Percentiles rank a stretch among this genome's conserved stretches.
phyloP scores from a whole-genome alignment of 2,113 vertebrate genomes.

The Sylvilagus bachmani region DNA sequence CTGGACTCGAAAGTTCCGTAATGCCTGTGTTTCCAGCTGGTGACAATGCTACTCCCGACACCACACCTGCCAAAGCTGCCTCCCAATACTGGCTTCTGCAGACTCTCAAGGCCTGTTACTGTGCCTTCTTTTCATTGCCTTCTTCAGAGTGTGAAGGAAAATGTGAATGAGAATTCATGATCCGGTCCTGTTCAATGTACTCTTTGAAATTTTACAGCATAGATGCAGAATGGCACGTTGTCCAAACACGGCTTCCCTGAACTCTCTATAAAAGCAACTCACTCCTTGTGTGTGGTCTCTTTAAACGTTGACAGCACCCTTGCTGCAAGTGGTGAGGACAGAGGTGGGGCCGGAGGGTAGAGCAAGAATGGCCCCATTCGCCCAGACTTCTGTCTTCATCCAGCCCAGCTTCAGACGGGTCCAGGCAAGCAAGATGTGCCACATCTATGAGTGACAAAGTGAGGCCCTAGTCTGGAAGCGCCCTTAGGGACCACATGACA shows the following conservation, averaged over 20 bases:
- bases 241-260: neutral
- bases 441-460: neutral
- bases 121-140: slow-evolving; percentile 58
- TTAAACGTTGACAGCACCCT: neutral
- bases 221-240: neutral
- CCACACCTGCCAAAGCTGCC: neutral
- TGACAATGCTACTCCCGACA: neutral
- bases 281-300: neutral
- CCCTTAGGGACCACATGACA: neutral
- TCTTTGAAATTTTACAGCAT: slow-evolving; percentile 47
- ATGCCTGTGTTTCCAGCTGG: neutral
- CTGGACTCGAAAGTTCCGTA: neutral
- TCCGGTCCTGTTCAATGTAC: slow-evolving; percentile 61
- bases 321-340: neutral
- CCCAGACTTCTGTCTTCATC: neutral
- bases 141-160: slow-evolving; percentile 21
- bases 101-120: neutral
- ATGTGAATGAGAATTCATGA: slow-evolving; percentile 58
- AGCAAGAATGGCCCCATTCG: neutral
- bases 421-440: neutral
- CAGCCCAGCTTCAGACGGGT: neutral
- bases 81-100: slow-evolving; percentile 26
- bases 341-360: neutral
- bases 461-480: neutral
- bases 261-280: neutral